Conservation (phyloP, 2,888 invertebrate genomes). For the Ochlodes sylvanus region DNA sequence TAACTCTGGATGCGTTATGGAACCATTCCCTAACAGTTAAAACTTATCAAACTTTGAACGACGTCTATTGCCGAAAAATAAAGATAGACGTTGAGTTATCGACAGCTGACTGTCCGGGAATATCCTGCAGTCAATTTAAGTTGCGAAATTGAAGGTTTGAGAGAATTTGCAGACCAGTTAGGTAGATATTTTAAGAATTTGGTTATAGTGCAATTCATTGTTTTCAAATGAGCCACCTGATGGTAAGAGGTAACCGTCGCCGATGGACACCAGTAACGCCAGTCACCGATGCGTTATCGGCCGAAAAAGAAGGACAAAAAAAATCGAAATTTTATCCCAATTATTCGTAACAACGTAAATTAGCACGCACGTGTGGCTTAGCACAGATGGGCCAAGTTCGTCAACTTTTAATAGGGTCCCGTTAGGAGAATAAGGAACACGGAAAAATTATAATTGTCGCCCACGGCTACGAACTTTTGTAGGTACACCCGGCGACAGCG, state of each 20-base stretch:
- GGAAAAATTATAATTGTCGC: slow-evolving; percentile 37
- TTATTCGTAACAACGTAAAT: slow-evolving; percentile 12
- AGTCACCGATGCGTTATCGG: too few relatives aligned
- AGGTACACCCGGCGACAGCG: slow-evolving; percentile 16
- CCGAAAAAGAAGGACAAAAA: too few relatives aligned
- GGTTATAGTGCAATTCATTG: too few relatives aligned
- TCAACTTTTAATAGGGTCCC: slow-evolving; percentile 64
- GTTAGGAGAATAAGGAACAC: slow-evolving; percentile 48
- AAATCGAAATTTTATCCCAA: background rate
- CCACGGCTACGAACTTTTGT: slow-evolving; percentile 23
- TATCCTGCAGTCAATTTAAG: slow-evolving; percentile 33
- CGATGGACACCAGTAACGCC: too few relatives aligned
- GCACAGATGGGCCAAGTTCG: slow-evolving; percentile 44
- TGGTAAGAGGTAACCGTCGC: too few relatives aligned
- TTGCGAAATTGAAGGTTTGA: slow-evolving; percentile 22
- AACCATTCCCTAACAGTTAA: background rate
- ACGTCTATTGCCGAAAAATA: slow-evolving; percentile 13
- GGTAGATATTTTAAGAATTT: slow-evolving; percentile 6
- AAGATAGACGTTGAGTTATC: slow-evolving; percentile 8
- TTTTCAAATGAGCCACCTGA: too few relatives aligned
- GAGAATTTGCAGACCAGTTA: slow-evolving; percentile 3
- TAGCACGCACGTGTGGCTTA: slow-evolving; percentile 15
- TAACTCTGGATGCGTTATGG: background rate
- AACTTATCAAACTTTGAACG: background rate
- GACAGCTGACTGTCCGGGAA: background rate